Evolutionary conservation across 2,113 vertebrate genomes (phyloP).

Genomic region (Otolemur garnettii): DNA sequence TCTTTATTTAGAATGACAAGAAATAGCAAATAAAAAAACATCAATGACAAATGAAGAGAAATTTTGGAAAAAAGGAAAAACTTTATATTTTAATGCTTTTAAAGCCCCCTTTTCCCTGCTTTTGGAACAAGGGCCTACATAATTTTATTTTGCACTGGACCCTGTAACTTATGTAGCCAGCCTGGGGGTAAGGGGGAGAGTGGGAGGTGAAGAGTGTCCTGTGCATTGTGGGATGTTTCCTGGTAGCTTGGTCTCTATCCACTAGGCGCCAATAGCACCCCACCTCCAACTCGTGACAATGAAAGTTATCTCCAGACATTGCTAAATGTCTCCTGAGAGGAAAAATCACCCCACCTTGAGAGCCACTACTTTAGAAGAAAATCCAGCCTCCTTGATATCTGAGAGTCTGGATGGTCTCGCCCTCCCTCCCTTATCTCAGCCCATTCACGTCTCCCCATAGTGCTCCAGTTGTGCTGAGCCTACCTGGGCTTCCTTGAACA

Average conservation of each 20-base stretch:
- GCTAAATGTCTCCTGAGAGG: background rate
- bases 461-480: background rate
- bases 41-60: background rate
- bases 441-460: background rate
- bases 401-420: background rate
- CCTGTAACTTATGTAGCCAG: background rate
- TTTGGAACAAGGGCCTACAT: too few species aligned
- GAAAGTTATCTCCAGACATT: background rate
- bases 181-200: background rate
- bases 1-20: background rate
- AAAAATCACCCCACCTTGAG: background rate
- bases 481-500: background rate
- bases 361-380: background rate
- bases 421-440: background rate
- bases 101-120: background rate
- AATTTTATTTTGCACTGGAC: background rate
- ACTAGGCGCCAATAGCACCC: background rate
- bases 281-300: background rate
- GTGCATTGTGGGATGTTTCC: background rate
- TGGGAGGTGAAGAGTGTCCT: background rate
- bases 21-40: background rate
- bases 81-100: background rate
- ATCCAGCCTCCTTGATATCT: too few species aligned
- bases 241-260: too few species aligned
- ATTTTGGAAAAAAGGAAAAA: background rate